phyloP scores from a whole-genome alignment of 2,888 invertebrate genomes.

The Mythimna ferrago region DNA sequence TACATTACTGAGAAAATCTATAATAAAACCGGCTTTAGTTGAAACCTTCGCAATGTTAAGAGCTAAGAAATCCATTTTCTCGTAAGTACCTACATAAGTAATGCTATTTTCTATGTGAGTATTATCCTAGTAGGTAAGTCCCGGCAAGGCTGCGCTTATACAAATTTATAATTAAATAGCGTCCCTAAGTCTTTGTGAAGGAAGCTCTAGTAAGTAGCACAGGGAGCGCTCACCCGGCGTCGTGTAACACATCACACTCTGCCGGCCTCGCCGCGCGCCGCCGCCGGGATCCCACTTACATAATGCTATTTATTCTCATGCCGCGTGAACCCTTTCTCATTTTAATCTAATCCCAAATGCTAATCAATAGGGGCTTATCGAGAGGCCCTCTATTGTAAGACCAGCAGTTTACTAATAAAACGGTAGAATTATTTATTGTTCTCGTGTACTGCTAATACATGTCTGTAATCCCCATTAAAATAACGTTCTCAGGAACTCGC shows the following conservation, averaged over 20 bases:
- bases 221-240: not conserved
- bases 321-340: conserved; percentile 18
- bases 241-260: not conserved
- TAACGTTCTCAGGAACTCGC: conserved; percentile 48
- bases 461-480: conserved; percentile 32
- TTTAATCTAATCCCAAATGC: conserved; percentile 36
- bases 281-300: not conserved
- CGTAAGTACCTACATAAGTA: conserved; percentile 12
- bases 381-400: conserved; percentile 11
- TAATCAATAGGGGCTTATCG: conserved; percentile 14
- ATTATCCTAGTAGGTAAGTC: conserved; percentile 5
- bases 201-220: conserved; percentile 42
- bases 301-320: conserved; percentile 2
- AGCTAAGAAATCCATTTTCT: conserved; percentile 9
- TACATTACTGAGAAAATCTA: conserved; percentile 3
- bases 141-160: conserved; percentile 38
- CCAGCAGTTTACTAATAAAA: conserved; percentile 21
- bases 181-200: conserved; percentile 27
- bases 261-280: not conserved
- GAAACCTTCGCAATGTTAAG: conserved; percentile 14
- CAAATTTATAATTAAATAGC: conserved; percentile 42
- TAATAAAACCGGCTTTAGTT: not conserved
- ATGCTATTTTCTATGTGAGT: conserved; percentile 20
- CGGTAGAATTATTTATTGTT: conserved; percentile 15
- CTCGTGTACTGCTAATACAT: conserved; percentile 9